Percentiles rank a stretch among this genome's conserved stretches.
Evolutionary conservation across 2,113 vertebrate genomes (phyloP).

Genomic region (Chloropsis cyanopogon): DNA sequence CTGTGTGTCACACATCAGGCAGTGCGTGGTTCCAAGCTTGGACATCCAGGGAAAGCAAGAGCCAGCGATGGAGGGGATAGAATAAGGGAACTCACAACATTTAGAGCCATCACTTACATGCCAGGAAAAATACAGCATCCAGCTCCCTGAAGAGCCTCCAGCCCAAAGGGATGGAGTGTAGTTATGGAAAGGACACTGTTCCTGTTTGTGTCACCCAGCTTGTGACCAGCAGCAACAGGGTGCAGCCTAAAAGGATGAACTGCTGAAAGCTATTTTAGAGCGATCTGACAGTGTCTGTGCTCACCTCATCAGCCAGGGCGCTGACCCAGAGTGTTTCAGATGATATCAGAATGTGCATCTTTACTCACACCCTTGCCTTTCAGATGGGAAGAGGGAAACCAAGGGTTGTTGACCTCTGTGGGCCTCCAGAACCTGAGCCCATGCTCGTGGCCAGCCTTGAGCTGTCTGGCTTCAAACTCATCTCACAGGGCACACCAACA

Average conservation of each 20-base stretch:
- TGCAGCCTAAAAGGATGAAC: neutral
- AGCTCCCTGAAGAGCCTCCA: neutral
- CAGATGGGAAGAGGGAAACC: neutral
- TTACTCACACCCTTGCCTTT: neutral
- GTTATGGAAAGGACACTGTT: neutral
- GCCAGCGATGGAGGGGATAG: neutral
- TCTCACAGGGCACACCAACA: neutral
- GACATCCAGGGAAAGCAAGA: neutral
- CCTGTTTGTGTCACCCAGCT: neutral
- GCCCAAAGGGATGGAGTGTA: neutral
- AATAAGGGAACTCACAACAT: neutral
- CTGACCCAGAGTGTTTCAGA: neutral
- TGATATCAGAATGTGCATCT: fast-evolving
- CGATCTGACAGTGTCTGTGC: neutral
- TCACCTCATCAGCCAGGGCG: neutral
- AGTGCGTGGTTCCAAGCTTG: neutral
- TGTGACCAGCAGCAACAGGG: neutral
- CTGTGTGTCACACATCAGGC: neutral
- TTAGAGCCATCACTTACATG: neutral
- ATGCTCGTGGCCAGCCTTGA: neutral
- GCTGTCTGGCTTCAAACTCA: neutral
- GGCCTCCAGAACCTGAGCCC: neutral
- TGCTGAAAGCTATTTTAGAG: neutral
- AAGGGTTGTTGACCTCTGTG: neutral
- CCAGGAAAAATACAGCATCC: neutral